Evolutionary conservation across 2,888 invertebrate genomes (phyloP), one percentile per base, ranked within the genome.

Genomic region (Sphaeridia pumilis): DNA sequence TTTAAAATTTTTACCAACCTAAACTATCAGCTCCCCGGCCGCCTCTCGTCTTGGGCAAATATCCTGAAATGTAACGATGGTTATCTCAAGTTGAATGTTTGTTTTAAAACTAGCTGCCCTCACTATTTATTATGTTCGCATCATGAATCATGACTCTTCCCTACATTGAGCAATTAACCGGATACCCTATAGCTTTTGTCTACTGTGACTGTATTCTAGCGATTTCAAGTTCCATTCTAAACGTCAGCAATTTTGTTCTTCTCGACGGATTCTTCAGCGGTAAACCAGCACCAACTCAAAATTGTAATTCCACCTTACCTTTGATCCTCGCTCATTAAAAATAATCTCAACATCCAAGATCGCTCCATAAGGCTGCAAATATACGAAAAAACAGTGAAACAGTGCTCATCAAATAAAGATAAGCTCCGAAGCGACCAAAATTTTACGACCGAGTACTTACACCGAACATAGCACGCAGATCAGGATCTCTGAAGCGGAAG

Each of bases 301-400:
- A n/a, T n/a, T n/a, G n/a, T n/a, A n/a, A 34, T 34, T 14, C 24
- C n/a, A 20, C 35, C 89, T 84, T 85, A 97, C 97, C 92, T 98
- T 98, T 68, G 95, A 95, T 74, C 97, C 98, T 67, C 97, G 81
- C 78, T 98, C 97, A 76, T 98, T 98, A 81, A 97, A 98, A 74
- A 97, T 97, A 70, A 97, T 98, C 82, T 98, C 97, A 75, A 95
- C 97, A 77, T 97, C 97, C 74, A 95, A 81, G 73, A 98, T 97
- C 70, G 87, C 84, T 72, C 97, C 97, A 78, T 88, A 97, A 85
- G 94, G 93, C 92, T 94, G 81, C 71, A 83, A 82, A 72, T 38
- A 4, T 24, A 44, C 43, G 5, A 43, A 20, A 43, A 43, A 45
- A 45, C 45, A 45, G 45, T 43, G 7, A 43, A 46, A n/a, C 7